These are phyloP conservation scores for Megalonaias nervosa DNA, from an alignment of 1,140 invertebrate species.

Conservation along the genomic window DNA sequence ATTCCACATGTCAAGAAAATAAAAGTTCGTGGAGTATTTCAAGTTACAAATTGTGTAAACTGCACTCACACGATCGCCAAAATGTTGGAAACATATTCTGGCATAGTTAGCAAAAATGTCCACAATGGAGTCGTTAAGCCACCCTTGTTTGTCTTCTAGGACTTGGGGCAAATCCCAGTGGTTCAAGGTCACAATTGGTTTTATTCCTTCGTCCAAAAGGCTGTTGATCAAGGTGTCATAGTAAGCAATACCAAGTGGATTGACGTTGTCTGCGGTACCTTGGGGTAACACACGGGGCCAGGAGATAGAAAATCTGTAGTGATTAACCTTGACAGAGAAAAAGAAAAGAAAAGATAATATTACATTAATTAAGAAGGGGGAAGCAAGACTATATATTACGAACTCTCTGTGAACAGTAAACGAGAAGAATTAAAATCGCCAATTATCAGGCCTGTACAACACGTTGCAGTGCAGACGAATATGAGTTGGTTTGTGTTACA, in stretches of 20 bases:
- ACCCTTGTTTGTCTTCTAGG: conserved; percentile 70
- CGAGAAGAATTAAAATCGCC: no score
- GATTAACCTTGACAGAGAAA: conserved; percentile 41
- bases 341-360: no score
- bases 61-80: conserved; percentile 62
- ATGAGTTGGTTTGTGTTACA: no score
- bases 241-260: conserved; percentile 54
- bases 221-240: conserved; percentile 60
- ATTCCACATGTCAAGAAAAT: not conserved
- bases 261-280: conserved; percentile 39
- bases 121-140: conserved; percentile 72
- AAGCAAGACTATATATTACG: no score
- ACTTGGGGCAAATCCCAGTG: conserved; percentile 72
- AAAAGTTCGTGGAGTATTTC: not conserved
- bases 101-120: conserved; percentile 73
- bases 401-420: no score
- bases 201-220: conserved; percentile 46
- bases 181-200: conserved; percentile 73
- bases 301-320: conserved; percentile 64
- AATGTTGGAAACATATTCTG: conserved; percentile 62
- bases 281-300: conserved; percentile 61
- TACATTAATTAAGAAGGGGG: no score
- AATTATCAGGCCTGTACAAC: no score
- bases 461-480: no score
- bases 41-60: not conserved